Conservation (phyloP, 2,113 vertebrate species). For the Stegostoma tigrinum region DNA sequence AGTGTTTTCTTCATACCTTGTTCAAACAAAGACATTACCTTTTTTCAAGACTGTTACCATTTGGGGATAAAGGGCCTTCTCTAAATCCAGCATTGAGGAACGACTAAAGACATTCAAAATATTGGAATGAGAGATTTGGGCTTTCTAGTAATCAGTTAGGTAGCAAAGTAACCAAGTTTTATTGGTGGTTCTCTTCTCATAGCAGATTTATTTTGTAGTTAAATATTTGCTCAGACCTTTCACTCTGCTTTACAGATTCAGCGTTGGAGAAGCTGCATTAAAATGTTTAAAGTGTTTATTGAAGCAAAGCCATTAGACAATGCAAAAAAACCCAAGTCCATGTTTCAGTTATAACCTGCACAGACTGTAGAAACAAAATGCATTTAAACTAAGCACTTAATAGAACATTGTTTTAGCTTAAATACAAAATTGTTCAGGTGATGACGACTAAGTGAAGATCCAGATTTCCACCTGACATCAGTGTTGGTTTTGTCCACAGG, state of each 20-base stretch:
- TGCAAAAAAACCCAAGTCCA: not conserved
- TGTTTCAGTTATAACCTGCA: not conserved
- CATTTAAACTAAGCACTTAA: not conserved
- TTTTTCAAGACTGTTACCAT: not conserved
- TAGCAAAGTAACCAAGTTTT: conserved; percentile 31
- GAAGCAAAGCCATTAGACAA: not conserved
- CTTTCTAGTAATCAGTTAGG: not conserved
- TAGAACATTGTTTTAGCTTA: not conserved
- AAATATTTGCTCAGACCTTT: not conserved
- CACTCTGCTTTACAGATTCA: not conserved
- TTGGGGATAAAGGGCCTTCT: not conserved
- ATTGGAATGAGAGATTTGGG: not conserved
- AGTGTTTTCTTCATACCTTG: no score
- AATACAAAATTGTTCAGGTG: not conserved
- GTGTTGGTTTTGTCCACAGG: not conserved
- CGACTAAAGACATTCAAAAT: not conserved
- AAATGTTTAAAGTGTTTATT: not conserved
- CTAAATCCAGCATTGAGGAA: not conserved
- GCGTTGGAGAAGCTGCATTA: not conserved
- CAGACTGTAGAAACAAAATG: not conserved
- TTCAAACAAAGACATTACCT: no score
- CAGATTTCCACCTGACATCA: not conserved
- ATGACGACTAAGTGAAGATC: not conserved
- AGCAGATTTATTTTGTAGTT: not conserved
- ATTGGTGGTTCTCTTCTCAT: not conserved